Evolutionary conservation across 2,797 vertebrate genomes (phyloP).

Genomic region (Sebastes nivosus): DNA sequence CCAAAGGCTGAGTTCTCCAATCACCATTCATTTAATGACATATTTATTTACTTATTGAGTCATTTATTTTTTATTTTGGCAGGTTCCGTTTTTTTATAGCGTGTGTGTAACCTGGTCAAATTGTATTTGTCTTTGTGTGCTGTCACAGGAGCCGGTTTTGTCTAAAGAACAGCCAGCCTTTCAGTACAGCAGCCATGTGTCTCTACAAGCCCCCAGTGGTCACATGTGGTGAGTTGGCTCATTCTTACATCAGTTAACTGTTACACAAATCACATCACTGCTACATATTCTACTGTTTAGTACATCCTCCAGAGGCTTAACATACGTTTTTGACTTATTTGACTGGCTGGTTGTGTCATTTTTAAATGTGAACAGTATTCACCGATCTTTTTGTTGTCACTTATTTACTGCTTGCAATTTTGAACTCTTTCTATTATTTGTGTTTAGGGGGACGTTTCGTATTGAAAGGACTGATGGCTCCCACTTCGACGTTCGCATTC

Average conservation of each 20-base stretch:
- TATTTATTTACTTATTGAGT: no score
- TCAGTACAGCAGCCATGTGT: slow-evolving; percentile 99
- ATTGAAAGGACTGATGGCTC: slow-evolving; percentile 97
- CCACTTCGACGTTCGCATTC: slow-evolving; percentile 97
- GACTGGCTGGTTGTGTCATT: background rate
- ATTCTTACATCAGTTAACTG: background rate
- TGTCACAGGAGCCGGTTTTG: slow-evolving; percentile 92
- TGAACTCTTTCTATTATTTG: background rate
- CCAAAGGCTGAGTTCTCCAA: no score
- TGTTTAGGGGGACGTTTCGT: slow-evolving; percentile 94
- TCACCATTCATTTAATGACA: no score
- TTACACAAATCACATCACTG: background rate
- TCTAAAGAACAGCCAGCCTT: slow-evolving; percentile 98
- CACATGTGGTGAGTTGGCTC: slow-evolving; percentile 94
- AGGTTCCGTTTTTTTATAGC: no score
- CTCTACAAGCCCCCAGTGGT: slow-evolving; percentile 95
- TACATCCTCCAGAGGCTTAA: background rate
- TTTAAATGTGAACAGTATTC: background rate
- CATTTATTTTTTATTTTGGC: no score
- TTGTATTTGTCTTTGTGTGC: slow-evolving; percentile 6
- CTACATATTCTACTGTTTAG: background rate
- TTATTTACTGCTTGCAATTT: background rate
- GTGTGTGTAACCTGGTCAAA: background rate
- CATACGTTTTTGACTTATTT: no score
- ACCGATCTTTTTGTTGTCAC: background rate